Evolutionary conservation across 2,113 vertebrate species (phyloP), one percentile per base, ranked within the genome.

Genomic region (Odocoileus virginianus): DNA sequence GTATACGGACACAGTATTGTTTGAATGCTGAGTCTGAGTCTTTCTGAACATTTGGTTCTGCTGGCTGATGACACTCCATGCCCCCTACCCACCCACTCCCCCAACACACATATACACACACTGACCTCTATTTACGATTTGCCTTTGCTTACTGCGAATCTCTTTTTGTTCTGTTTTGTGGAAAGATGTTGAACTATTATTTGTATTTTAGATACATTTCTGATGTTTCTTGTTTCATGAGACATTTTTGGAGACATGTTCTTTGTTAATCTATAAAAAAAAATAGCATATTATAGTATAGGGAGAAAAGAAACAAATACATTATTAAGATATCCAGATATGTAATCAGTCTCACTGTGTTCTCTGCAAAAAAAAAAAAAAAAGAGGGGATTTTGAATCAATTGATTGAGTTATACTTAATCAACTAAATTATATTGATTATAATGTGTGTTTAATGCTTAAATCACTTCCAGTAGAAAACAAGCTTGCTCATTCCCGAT

Each of bases 11-110:
- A 3, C 28, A 10, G 4, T 33, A 2, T 30, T 12, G 3, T 47
- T 33, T 33, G 27, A 76, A 5, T 1, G 1, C 7, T 11, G 0
- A 9, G 0, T 3, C 1, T 74, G n/a, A 71, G 16, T 82, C 12
- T 45, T 57, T 25, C 5, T 61, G 43, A 50, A 33, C 17, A 43
- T 21, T 55, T 57, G 15, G 5, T 16, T 94, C 4, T 21, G 15
- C 2, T 47, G 1, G 15, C 3, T 58, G 1, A n/a, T 27, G 19
- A 12, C 2, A 19, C 5, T n/a, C 8, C 4, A 33, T 3, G 12
- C 10, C 17, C 7, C 16, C 10, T 47, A 9, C 6, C 12, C 6
- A 17, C 14, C 10, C 27, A 27, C 4, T 15, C 8, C 14, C 5
- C 16, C 14, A 79, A 4, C 19, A 55, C 2, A 9, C 4, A 6